Percentiles rank a stretch among this genome's conserved stretches.
Evolutionary conservation across 2,888 invertebrate species (phyloP).

Genomic region (Drosophila lutescens): DNA sequence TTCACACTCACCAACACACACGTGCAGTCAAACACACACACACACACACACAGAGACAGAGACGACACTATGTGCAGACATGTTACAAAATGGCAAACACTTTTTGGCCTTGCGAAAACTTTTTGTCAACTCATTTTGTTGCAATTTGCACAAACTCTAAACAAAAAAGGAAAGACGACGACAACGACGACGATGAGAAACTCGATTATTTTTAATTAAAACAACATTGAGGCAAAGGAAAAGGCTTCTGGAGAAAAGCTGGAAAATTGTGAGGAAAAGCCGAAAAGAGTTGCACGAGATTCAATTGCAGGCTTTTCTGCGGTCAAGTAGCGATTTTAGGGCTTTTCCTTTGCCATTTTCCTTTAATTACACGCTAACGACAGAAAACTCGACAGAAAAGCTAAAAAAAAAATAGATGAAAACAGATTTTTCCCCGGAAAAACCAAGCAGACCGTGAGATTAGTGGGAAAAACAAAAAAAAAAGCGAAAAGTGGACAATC

Average conservation of each 20-base stretch:
- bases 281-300: conserved; percentile 21
- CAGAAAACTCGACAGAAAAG: conserved; percentile 10
- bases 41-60: conserved; percentile 4
- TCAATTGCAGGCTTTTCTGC: conserved; percentile 45
- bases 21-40: conserved; percentile 9
- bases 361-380: conserved; percentile 62
- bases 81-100: conserved; percentile 43
- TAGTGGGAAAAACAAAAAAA: not conserved
- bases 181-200: conserved; percentile 22
- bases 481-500: conserved; percentile 27
- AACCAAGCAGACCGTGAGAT: conserved; percentile 38
- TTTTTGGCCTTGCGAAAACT: conserved; percentile 48
- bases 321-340: conserved; percentile 32
- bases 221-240: conserved; percentile 49
- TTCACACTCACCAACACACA: conserved; percentile 44
- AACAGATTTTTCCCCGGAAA: conserved; percentile 19
- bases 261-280: conserved; percentile 14
- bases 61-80: conserved; percentile 18
- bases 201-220: conserved; percentile 73
- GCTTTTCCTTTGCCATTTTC: conserved; percentile 32
- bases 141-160: conserved; percentile 61
- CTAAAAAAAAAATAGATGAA: conserved; percentile 20
- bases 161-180: conserved; percentile 10
- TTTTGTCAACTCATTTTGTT: conserved; percentile 71
- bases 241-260: conserved; percentile 1